These are phyloP conservation scores for Myrmecobius fasciatus DNA, from an alignment of 2,113 vertebrate genomes.

Conservation along the genomic window DNA sequence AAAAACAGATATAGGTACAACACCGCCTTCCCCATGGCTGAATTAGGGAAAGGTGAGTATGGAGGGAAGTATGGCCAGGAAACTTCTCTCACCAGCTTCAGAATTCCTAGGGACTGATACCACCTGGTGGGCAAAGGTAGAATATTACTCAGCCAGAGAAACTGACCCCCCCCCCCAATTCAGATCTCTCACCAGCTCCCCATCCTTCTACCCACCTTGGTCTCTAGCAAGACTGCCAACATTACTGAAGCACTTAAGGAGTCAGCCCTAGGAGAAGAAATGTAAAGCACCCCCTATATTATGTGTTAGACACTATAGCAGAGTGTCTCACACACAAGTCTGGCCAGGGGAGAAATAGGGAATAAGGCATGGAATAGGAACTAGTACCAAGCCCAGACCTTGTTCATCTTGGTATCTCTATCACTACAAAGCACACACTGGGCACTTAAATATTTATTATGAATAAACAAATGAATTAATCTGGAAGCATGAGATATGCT, in stretches of 20 bases:
- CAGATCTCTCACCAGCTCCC: background rate
- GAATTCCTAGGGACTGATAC: background rate
- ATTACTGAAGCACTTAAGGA: too few relatives aligned
- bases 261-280: background rate
- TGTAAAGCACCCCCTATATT: background rate
- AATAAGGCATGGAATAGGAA: background rate
- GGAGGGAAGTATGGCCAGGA: background rate
- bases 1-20: background rate
- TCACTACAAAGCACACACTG: background rate
- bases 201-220: background rate
- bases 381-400: background rate
- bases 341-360: background rate
- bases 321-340: background rate
- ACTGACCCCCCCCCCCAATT: background rate
- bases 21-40: too few relatives aligned
- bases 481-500: background rate
- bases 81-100: background rate
- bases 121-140: background rate
- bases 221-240: background rate
- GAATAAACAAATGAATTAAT: background rate
- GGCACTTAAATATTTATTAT: background rate
- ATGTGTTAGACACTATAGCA: background rate
- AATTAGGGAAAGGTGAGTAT: background rate
- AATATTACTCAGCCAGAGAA: background rate
- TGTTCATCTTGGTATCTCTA: background rate